Conservation (phyloP, 1,140 invertebrate genomes). For the Lasaia peninsularis region DNA sequence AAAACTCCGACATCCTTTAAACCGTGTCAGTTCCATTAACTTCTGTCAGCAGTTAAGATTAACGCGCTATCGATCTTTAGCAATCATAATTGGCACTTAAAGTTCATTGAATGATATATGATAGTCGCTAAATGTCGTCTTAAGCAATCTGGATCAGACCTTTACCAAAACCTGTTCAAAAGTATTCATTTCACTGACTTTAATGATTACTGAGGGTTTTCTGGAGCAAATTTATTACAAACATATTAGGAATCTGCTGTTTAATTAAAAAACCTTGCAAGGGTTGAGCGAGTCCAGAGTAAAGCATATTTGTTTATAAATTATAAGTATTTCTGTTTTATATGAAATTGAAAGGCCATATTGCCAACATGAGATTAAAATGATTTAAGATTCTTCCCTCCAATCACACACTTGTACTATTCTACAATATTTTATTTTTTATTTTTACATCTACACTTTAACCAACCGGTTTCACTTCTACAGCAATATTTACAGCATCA, state of each 20-base stretch:
- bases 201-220: conserved; percentile 3
- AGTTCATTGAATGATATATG: conserved; percentile 17
- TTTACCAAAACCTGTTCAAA: not conserved
- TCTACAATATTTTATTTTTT: too few species aligned
- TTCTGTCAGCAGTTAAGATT: conserved; percentile 15
- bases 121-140: conserved; percentile 15
- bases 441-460: too few species aligned
- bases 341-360: too few species aligned
- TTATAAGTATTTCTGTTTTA: not conserved
- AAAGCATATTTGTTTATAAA: not conserved
- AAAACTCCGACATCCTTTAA: conserved; percentile 11
- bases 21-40: conserved; percentile 14
- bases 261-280: not conserved
- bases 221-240: not conserved
- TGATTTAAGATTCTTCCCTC: too few species aligned
- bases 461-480: too few species aligned
- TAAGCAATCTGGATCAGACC: conserved; percentile 12
- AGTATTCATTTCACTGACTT: conserved; percentile 8
- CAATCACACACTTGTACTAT: too few species aligned
- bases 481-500: too few species aligned
- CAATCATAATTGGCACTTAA: conserved; percentile 24
- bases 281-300: not conserved
- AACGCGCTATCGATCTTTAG: conserved; percentile 15
- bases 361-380: too few species aligned
- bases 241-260: not conserved